Evolutionary conservation across 2,113 vertebrate genomes (phyloP).

Genomic region (Todiramphus saurophagus): DNA sequence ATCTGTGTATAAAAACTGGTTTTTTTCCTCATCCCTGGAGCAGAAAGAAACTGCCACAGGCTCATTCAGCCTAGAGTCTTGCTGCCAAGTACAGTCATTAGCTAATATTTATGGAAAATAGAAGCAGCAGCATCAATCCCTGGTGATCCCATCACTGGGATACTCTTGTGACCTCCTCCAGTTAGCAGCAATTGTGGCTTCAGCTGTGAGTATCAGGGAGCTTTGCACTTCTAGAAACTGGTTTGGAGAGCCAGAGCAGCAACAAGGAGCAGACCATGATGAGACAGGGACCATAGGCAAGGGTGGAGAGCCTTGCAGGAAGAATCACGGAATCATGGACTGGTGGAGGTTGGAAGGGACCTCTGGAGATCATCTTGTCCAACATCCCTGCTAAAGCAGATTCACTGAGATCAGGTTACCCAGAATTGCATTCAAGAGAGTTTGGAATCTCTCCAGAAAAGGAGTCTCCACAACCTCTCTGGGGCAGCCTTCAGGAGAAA

Average conservation of each 20-base stretch:
- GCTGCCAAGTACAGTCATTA: not conserved
- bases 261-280: not conserved
- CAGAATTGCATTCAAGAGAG: no score
- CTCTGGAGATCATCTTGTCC: no score
- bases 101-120: not conserved
- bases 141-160: not conserved
- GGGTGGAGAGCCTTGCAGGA: not conserved
- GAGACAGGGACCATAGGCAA: not conserved
- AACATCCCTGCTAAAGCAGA: no score
- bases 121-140: fast-evolving
- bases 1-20: not conserved
- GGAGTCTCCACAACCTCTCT: no score
- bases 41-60: not conserved
- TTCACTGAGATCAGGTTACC: no score
- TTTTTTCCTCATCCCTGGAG: not conserved
- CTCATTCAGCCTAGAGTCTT: not conserved
- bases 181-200: not conserved
- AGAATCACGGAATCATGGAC: not conserved
- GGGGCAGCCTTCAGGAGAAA: not conserved
- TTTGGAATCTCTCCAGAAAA: no score
- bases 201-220: not conserved
- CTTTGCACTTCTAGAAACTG: not conserved
- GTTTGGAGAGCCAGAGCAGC: not conserved
- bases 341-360: no score
- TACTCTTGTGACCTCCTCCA: not conserved